phyloP scores from a whole-genome alignment of 2,888 invertebrate species.

The Palloptera scutellata region DNA sequence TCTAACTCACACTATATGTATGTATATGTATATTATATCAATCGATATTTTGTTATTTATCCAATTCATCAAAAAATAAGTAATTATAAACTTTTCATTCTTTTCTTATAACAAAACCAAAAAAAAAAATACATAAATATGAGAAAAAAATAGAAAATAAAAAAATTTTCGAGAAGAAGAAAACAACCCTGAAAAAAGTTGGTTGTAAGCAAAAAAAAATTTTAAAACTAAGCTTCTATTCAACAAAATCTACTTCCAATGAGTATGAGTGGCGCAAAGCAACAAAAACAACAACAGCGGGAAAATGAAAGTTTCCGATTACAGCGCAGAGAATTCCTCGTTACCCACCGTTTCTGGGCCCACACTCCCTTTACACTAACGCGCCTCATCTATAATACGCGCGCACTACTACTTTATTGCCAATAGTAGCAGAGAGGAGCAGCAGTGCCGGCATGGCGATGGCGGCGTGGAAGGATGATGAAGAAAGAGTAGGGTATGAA shows the following conservation, averaged over 20 bases:
- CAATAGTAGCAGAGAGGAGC: too few species aligned
- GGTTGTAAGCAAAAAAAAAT: conserved; percentile 61
- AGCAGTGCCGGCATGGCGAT: too few species aligned
- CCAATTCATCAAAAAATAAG: conserved; percentile 63
- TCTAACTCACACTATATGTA: too few species aligned
- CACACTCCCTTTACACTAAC: conserved; percentile 25
- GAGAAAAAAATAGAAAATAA: conserved; percentile 18
- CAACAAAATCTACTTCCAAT: conserved; percentile 1
- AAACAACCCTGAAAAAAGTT: conserved; percentile 45
- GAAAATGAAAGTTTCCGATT: conserved; percentile 58
- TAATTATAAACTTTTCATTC: conserved; percentile 56
- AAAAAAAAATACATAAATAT: conserved; percentile 48
- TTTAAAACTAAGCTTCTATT: conserved; percentile 61
- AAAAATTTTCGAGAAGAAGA: conserved; percentile 18
- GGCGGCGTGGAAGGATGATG: conserved; percentile 9
- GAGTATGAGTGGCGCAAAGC: neutral
- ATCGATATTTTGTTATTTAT: conserved; percentile 52
- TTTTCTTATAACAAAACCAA: conserved; percentile 36
- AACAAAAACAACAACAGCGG: conserved; percentile 29
- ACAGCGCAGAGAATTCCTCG: conserved; percentile 40
- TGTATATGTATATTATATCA: conserved; percentile 22
- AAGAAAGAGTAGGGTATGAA: conserved; percentile 44
- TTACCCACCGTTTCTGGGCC: conserved; percentile 25
- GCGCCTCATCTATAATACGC: conserved; percentile 19
- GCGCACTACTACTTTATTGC: conserved; percentile 21